Base-by-base conservation (phyloP, 1,140 invertebrate genomes). In the Pinna nobilis region DNA sequence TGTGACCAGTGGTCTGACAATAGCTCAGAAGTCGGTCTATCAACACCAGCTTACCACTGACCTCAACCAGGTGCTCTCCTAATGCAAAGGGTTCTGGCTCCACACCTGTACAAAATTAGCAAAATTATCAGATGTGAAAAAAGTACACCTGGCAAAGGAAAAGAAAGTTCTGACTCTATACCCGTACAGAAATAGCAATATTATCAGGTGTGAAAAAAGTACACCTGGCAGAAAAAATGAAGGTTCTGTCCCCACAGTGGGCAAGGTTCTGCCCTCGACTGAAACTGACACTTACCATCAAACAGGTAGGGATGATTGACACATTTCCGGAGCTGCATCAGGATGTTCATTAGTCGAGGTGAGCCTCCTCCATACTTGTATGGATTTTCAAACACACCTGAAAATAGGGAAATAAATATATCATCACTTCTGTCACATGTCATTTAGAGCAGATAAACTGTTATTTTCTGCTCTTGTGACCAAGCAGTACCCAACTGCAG, bases 1-100 rank as follows among this genome's bases (percentile, higher is more conserved):
- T 91, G 89, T 99, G 97, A 0, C 95, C 95, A 76, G 94, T 93
- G 68, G 94, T 92, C 81, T 98, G 96, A 1, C 99, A 89, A 65
- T 93, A 91, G 44, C 91, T 93, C 23, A 99, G 87, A 49, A 99
- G 90, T 28, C 92, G 92, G 84, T 99, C 97, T 25, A 99, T 89
- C 11, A 98, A 94, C 55, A 94, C 93, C 32, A 99, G 90, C 89
- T 99, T 99, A 1, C 96, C 96, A 76, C 88, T 89, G 0, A 80
- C 78, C 49, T 86, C 84, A 3, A 90, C 84, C 44, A 90, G 79
- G 74, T 90, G 89, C 32, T 90, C 89, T 11, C 89, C 89, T 35
- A 88, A 70, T 50, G 80, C 78, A 84, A 88, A 90, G 3, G 88
- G 88, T 59, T 89, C 88, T n/a, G 84, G 83, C 72, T 89, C 88